phyloP scores from a whole-genome alignment of 1,140 invertebrate genomes.

The Heliothis virescens region DNA sequence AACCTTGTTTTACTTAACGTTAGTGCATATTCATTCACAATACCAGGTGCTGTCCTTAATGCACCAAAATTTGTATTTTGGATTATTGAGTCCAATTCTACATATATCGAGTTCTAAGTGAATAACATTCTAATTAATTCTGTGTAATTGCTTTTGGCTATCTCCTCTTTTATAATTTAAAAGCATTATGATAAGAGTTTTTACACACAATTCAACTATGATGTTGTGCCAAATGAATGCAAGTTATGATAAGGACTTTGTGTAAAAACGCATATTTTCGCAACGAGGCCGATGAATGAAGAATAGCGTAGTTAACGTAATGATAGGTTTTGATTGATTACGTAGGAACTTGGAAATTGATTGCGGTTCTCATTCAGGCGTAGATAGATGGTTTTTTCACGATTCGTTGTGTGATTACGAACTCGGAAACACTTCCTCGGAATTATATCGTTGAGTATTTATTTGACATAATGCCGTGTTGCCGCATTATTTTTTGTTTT shows the following conservation, averaged over 20 bases:
- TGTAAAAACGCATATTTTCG: background rate
- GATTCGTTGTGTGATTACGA: slow-evolving; percentile 58
- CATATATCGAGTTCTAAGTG: no score
- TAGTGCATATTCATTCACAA: background rate
- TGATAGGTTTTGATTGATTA: slow-evolving; percentile 67
- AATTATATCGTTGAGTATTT: slow-evolving; percentile 6
- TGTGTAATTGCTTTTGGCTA: no score
- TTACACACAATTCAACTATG: no score
- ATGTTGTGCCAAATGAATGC: no score
- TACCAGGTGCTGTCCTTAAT: background rate
- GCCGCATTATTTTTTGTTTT: slow-evolving; percentile 12
- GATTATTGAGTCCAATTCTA: no score
- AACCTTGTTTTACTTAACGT: slow-evolving; percentile 18
- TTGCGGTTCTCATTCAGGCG: slow-evolving; percentile 63
- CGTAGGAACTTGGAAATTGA: slow-evolving; percentile 59
- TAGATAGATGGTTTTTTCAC: slow-evolving; percentile 62
- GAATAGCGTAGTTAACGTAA: slow-evolving; percentile 51
- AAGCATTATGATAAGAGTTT: no score
- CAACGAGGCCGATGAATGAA: slow-evolving; percentile 23
- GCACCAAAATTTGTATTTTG: background rate
- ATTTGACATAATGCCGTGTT: slow-evolving; percentile 39
- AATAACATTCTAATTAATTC: no score
- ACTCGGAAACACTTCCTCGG: slow-evolving; percentile 74
- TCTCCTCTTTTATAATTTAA: no score
- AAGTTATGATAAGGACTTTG: background rate